Evolutionary conservation across 2,888 invertebrate genomes (phyloP).

Genomic region (Harpalus rubripes): DNA sequence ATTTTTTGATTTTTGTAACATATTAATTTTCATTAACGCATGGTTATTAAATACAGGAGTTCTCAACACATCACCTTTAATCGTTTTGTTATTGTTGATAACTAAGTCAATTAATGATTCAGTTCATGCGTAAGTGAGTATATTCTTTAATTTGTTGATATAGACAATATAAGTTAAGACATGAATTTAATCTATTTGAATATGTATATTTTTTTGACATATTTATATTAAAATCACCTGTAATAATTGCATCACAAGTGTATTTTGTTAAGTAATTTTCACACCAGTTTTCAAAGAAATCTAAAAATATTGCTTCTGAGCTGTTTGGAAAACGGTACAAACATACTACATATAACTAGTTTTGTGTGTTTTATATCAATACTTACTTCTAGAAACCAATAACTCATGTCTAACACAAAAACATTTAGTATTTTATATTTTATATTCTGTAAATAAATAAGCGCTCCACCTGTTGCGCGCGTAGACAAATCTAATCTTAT

Average conservation of each 20-base stretch:
- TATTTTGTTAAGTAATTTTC: slow-evolving; percentile 20
- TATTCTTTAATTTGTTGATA: slow-evolving; percentile 21
- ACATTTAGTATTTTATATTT: slow-evolving; percentile 29
- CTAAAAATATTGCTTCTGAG: slow-evolving; percentile 24
- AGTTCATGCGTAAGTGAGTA: slow-evolving; percentile 4
- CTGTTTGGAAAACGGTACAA: slow-evolving; percentile 15
- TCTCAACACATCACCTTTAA: background rate
- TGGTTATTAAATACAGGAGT: slow-evolving; percentile 43
- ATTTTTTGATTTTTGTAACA: background rate
- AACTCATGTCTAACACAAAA: slow-evolving; percentile 18
- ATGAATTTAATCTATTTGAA: background rate
- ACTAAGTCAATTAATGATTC: slow-evolving; percentile 37
- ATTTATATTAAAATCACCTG: slow-evolving; percentile 6
- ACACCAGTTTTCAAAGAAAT: slow-evolving; percentile 39
- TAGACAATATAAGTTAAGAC: background rate
- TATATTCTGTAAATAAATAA: slow-evolving; percentile 1
- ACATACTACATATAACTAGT: slow-evolving; percentile 8
- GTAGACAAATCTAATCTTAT: slow-evolving; percentile 11
- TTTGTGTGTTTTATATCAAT: slow-evolving; percentile 14
- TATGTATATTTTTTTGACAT: background rate
- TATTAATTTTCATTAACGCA: slow-evolving; percentile 32
- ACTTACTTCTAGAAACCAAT: slow-evolving; percentile 29
- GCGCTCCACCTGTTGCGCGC: background rate
- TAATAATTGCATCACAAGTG: background rate
- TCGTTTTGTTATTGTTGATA: slow-evolving; percentile 23